phyloP scores from a whole-genome alignment of 2,797 vertebrate genomes.

The Gymnoscopelus microlampas region DNA sequence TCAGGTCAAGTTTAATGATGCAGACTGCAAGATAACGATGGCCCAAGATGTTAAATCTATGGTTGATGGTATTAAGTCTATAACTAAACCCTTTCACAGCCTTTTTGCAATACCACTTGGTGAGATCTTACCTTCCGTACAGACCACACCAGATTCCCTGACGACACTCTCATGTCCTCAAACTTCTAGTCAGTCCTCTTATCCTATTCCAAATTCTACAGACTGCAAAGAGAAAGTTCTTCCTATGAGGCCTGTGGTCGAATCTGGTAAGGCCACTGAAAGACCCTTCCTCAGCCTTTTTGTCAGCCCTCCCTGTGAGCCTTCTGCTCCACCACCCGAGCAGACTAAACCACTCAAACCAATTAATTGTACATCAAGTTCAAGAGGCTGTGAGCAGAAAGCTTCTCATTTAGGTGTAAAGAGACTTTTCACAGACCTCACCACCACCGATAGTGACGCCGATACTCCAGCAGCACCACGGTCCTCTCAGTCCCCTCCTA shows the following conservation, averaged over 20 bases:
- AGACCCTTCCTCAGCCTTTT: conserved; percentile 55
- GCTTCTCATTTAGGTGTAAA: too few species aligned
- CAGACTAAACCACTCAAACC: not conserved
- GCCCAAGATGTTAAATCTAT: not conserved
- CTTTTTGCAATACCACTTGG: conserved; percentile 40
- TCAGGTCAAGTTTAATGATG: not conserved
- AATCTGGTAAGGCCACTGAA: not conserved
- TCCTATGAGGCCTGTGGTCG: not conserved
- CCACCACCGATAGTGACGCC: not conserved
- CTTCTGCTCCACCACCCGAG: not conserved
- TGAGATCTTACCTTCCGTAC: not conserved
- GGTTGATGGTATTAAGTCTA: not conserved
- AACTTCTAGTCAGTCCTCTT: not conserved
- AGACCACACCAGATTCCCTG: not conserved
- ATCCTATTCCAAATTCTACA: conserved; percentile 9
- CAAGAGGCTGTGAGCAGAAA: conserved; percentile 4
- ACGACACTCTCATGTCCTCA: not conserved
- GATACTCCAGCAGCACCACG: not conserved
- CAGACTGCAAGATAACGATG: not conserved
- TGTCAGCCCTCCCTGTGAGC: conserved; percentile 37
- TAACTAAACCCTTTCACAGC: conserved; percentile 30
- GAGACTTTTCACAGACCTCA: fast-evolving
- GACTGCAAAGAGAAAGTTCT: not conserved
- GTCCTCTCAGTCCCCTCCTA: not conserved
- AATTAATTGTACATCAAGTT: not conserved